These are phyloP conservation scores for Myotis planiceps DNA, from an alignment of 2,797 vertebrate genomes.

Conservation along the genomic window DNA sequence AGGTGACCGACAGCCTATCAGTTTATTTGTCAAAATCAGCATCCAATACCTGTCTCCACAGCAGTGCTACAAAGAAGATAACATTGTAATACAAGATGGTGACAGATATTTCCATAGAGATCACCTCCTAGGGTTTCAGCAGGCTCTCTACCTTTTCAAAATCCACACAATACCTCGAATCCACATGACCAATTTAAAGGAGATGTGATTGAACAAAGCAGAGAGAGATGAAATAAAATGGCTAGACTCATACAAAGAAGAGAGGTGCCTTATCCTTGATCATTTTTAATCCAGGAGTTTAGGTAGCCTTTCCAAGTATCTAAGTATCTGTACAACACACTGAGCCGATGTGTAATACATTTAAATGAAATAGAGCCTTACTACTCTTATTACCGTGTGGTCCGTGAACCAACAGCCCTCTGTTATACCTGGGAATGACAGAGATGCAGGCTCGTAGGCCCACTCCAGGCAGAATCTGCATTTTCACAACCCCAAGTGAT, in stretches of 20 bases:
- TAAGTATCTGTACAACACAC: background rate
- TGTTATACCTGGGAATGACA: background rate
- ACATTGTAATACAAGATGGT: background rate
- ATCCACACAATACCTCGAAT: background rate
- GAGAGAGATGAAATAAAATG: background rate
- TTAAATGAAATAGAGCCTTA: background rate
- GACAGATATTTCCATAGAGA: constrained; percentile 15
- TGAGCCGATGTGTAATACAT: background rate
- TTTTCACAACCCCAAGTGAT: background rate
- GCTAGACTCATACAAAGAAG: background rate
- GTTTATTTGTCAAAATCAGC: constrained; percentile 50
- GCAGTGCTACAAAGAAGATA: background rate
- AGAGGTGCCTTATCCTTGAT: background rate
- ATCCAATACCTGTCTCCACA: constrained; percentile 21
- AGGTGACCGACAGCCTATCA: background rate
- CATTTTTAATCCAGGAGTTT: background rate
- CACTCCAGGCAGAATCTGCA: background rate
- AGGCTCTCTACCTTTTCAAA: constrained; percentile 31
- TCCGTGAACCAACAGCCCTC: background rate
- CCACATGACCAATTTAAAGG: background rate
- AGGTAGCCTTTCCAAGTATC: background rate
- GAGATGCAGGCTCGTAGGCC: background rate
- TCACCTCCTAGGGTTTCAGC: background rate
- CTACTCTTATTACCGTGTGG: background rate
- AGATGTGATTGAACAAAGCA: background rate